These are phyloP conservation scores for Leptogaster cylindrica DNA, from an alignment of 2,888 invertebrate species.

Conservation along the genomic window DNA sequence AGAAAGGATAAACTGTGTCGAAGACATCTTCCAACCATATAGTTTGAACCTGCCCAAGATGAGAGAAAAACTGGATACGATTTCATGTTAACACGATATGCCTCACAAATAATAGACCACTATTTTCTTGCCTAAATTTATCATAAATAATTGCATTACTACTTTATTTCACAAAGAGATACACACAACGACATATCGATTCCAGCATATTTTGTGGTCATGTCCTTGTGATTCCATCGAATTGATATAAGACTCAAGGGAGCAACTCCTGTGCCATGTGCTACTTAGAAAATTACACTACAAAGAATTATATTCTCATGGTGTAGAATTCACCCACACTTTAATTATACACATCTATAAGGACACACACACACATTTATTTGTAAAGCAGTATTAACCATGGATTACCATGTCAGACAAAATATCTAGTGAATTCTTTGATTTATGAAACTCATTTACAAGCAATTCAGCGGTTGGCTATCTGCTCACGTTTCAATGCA, in stretches of 20 bases:
- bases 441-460: constrained; percentile 28
- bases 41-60: too few relatives aligned
- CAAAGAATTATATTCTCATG: neutral
- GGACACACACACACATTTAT: constrained; percentile 5
- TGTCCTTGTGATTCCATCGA: too few relatives aligned
- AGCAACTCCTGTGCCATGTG: neutral
- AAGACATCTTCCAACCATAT: neutral
- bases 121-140: constrained; percentile 21
- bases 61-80: too few relatives aligned
- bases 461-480: constrained; percentile 15
- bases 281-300: neutral
- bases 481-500: constrained; percentile 29
- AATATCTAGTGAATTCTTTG: constrained; percentile 8
- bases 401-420: constrained; percentile 15
- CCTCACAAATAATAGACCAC: constrained; percentile 7
- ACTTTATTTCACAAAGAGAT: too few relatives aligned
- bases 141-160: too few relatives aligned
- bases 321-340: neutral
- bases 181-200: too few relatives aligned
- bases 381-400: constrained; percentile 21
- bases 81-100: neutral
- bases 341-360: constrained; percentile 29
- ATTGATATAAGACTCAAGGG: too few relatives aligned
- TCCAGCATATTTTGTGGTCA: too few relatives aligned
- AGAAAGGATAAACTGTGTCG: constrained; percentile 3